Conservation (phyloP, 2,113 vertebrate genomes). For the Lagopus muta region DNA sequence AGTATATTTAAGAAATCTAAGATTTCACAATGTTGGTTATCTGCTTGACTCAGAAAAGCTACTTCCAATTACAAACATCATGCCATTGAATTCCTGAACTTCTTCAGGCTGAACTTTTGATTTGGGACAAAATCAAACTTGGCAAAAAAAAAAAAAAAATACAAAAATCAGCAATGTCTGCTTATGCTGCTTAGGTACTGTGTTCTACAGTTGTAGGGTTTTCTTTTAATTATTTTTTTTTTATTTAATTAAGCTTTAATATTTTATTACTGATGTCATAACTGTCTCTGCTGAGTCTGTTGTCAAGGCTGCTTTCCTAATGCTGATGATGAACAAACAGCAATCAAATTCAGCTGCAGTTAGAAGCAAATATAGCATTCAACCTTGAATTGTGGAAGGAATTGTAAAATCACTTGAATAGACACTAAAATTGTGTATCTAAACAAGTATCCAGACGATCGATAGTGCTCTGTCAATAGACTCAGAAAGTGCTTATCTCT, state of each 20-base stretch:
- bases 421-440: neutral
- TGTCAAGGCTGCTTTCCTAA: neutral
- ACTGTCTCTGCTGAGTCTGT: neutral
- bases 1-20: neutral
- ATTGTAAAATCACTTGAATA: neutral
- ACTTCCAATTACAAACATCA: neutral
- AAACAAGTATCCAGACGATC: neutral
- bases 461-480: neutral
- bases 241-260: neutral
- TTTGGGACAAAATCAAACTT: neutral
- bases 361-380: neutral
- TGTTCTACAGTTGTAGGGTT: neutral
- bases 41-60: neutral
- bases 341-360: neutral
- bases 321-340: neutral
- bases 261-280: neutral
- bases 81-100: neutral
- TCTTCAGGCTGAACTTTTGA: neutral
- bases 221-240: neutral
- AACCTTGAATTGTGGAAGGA: neutral
- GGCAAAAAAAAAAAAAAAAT: too few relatives aligned
- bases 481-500: neutral
- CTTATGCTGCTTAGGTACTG: neutral
- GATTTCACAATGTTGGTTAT: neutral
- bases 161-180: neutral